phyloP scores from a whole-genome alignment of 2,888 invertebrate species.

The Crioceris asparagi region DNA sequence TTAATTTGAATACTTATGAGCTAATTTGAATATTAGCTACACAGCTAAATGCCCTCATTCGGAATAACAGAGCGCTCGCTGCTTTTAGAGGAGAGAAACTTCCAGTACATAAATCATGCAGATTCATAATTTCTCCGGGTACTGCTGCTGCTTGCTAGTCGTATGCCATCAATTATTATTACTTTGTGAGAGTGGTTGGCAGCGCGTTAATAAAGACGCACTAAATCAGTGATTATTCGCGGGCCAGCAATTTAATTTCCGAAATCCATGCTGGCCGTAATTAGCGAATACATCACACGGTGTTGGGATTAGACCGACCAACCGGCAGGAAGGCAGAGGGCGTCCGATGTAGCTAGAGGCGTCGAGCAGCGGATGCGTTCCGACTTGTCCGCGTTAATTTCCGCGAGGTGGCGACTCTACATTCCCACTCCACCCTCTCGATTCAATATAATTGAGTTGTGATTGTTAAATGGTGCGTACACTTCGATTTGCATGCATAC shows the following conservation, averaged over 20 bases:
- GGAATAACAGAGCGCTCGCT: too few relatives aligned
- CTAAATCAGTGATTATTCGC: constrained; percentile 30
- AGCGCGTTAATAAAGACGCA: constrained; percentile 15
- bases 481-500: constrained; percentile 37
- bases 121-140: too few relatives aligned
- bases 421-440: too few relatives aligned
- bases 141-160: too few relatives aligned
- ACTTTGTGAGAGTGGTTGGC: too few relatives aligned
- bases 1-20: too few relatives aligned
- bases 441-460: constrained; percentile 40
- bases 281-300: constrained; percentile 36
- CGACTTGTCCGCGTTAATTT: constrained; percentile 39
- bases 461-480: constrained; percentile 39
- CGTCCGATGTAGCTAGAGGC: too few relatives aligned
- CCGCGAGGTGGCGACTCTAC: constrained; percentile 37
- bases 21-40: too few relatives aligned
- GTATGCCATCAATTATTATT: too few relatives aligned
- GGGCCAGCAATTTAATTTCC: constrained; percentile 34
- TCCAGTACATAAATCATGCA: too few relatives aligned
- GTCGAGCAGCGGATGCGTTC: constrained; percentile 32
- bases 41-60: too few relatives aligned
- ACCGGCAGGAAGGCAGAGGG: background rate
- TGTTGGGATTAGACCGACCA: background rate
- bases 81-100: too few relatives aligned
- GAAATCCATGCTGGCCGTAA: constrained; percentile 31